A percentile compares a stretch with the other conserved stretches of the same genome.
These are phyloP conservation scores for Rhea americana DNA, from an alignment of 2,113 vertebrate genomes.

Conservation along the genomic window DNA sequence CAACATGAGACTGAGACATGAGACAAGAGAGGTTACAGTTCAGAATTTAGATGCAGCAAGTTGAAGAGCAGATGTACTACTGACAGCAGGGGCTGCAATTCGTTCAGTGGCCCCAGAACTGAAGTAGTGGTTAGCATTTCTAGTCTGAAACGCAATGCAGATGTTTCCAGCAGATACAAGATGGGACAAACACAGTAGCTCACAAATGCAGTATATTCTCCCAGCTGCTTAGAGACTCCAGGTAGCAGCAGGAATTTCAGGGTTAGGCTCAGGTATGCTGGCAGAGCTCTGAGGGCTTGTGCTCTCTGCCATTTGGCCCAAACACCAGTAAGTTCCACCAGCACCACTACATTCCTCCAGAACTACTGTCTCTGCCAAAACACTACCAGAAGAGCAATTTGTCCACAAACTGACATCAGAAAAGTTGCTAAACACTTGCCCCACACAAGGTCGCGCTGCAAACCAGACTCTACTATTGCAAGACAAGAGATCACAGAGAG, in stretches of 20 bases:
- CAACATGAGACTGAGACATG: fast-evolving
- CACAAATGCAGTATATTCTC: background rate
- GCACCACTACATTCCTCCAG: fast-evolving
- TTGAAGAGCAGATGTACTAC: background rate
- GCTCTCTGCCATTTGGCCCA: background rate
- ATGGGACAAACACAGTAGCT: background rate
- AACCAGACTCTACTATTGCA: fast-evolving
- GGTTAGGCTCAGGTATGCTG: background rate
- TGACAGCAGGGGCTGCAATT: fast-evolving
- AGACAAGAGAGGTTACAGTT: background rate
- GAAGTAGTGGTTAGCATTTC: background rate
- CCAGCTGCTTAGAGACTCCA: background rate
- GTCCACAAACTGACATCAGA: background rate
- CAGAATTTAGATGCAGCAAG: background rate
- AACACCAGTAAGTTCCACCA: background rate
- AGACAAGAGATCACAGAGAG: background rate
- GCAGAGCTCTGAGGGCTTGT: background rate
- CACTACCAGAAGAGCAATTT: background rate
- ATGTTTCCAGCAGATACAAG: background rate
- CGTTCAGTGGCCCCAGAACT: background rate
- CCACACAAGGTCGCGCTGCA: background rate
- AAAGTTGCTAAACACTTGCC: background rate
- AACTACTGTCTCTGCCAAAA: background rate
- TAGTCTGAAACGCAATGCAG: background rate
- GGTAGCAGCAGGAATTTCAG: background rate